phyloP scores from a whole-genome alignment of 2,888 invertebrate species.

The Stenchaetothrips biformis region DNA sequence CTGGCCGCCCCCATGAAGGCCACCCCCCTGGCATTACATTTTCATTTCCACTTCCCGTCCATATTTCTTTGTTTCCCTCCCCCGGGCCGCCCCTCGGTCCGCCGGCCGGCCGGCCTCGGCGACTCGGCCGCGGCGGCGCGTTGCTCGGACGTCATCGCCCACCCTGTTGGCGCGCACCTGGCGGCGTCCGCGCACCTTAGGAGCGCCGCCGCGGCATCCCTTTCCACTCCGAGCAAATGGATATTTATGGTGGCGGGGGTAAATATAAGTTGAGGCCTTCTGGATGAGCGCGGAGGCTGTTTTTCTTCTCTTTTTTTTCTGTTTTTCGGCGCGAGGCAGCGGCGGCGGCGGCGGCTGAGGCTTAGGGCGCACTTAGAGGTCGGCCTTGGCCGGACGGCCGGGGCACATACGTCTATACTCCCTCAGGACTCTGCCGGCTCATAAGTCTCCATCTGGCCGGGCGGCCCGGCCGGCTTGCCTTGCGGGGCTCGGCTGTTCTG shows the following conservation, averaged over 20 bases:
- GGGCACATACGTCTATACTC: neutral
- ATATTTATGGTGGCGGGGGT: neutral
- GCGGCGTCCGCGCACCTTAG: neutral
- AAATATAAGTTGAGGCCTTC: neutral
- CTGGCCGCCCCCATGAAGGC: neutral
- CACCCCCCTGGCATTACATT: neutral
- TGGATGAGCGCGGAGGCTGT: neutral
- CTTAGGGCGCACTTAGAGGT: too few species aligned
- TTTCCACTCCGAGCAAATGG: neutral
- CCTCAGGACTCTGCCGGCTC: neutral
- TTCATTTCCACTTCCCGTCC: neutral
- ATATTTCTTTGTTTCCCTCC: neutral
- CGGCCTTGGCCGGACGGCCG: neutral
- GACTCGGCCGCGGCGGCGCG: neutral
- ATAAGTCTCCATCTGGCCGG: constrained; percentile 18
- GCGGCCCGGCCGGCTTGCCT: too few species aligned
- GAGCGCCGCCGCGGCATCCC: neutral
- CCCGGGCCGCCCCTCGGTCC: neutral
- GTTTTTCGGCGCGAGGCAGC: neutral
- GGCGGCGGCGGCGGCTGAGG: neutral
- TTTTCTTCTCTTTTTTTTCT: neutral
- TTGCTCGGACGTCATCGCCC: neutral
- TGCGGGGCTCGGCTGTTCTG: too few species aligned
- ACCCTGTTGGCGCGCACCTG: neutral
- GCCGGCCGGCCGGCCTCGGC: too few species aligned